Conservation (phyloP, 1,140 invertebrate species). For the Drosophila pachea region DNA sequence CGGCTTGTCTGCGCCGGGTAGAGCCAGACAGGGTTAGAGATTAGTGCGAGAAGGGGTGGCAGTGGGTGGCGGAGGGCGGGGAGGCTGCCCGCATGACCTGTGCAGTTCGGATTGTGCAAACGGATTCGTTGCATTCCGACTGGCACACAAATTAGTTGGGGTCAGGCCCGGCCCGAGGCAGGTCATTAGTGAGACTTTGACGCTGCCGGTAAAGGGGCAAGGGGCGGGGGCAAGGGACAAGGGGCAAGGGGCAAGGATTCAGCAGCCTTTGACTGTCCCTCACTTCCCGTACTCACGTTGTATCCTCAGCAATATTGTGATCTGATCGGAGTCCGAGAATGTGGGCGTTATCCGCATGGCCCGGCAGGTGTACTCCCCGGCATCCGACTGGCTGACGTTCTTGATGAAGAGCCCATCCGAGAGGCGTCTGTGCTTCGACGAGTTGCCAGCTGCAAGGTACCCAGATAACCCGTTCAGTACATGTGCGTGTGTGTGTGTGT, state of each 20-base stretch:
- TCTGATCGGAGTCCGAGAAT: conserved; percentile 79
- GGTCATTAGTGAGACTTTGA: conserved; percentile 16
- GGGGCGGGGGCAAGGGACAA: neutral
- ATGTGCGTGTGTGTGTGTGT: no score
- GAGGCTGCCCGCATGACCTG: conserved; percentile 16
- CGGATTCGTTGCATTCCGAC: conserved; percentile 52
- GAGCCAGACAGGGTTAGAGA: no score
- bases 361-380: conserved; percentile 80
- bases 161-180: no score
- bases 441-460: conserved; percentile 64
- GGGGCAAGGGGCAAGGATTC: neutral
- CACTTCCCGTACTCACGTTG: conserved; percentile 79
- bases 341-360: conserved; percentile 80
- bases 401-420: conserved; percentile 80
- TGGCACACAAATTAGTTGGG: conserved; percentile 66
- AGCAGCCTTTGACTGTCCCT: no score
- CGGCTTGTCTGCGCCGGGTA: conserved; percentile 54
- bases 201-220: conserved; percentile 1
- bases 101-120: conserved; percentile 9
- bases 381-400: conserved; percentile 80
- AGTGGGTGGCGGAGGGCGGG: no score
- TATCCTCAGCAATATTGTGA: conserved; percentile 80
- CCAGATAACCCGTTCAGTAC: conserved; percentile 10
- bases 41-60: conserved; percentile 1
- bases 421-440: conserved; percentile 74